Conservation (phyloP, 2,888 invertebrate genomes). For the Melipona bicolor region DNA sequence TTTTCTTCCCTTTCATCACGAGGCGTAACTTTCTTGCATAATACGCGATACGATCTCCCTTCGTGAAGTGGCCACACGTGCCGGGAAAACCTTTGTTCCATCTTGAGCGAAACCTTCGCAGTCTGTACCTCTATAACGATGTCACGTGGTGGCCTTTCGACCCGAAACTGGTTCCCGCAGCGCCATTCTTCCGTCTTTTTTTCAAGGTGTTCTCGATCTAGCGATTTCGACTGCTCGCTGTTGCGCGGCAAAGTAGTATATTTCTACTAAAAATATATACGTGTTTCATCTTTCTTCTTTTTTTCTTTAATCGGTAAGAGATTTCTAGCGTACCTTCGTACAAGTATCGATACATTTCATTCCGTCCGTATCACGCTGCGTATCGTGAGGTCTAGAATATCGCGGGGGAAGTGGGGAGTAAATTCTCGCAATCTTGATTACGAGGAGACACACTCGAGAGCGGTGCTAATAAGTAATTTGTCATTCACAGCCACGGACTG, state of each 20-base stretch:
- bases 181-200: not conserved
- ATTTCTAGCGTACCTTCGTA: no score
- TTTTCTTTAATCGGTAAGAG: not conserved
- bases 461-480: slow-evolving; percentile 47
- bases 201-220: not conserved
- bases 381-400: not conserved
- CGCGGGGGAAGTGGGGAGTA: not conserved
- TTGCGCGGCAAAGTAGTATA: not conserved
- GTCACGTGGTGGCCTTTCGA: slow-evolving; percentile 54
- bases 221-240: not conserved
- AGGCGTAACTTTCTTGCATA: slow-evolving; percentile 33
- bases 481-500: slow-evolving; percentile 34
- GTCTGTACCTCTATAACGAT: slow-evolving; percentile 43
- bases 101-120: slow-evolving; percentile 14
- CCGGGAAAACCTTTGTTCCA: slow-evolving; percentile 59
- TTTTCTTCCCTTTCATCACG: slow-evolving; percentile 15
- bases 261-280: not conserved
- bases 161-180: slow-evolving; percentile 45
- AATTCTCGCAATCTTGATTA: slow-evolving; percentile 54
- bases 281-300: not conserved
- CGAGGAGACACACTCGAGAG: slow-evolving; percentile 9
- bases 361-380: slow-evolving; percentile 17
- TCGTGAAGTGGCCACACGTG: slow-evolving; percentile 53
- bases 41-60: slow-evolving; percentile 59
- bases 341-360: slow-evolving; percentile 47